Evolutionary conservation across 1,140 invertebrate genomes (phyloP).

Genomic region (Copidosoma floridanum): DNA sequence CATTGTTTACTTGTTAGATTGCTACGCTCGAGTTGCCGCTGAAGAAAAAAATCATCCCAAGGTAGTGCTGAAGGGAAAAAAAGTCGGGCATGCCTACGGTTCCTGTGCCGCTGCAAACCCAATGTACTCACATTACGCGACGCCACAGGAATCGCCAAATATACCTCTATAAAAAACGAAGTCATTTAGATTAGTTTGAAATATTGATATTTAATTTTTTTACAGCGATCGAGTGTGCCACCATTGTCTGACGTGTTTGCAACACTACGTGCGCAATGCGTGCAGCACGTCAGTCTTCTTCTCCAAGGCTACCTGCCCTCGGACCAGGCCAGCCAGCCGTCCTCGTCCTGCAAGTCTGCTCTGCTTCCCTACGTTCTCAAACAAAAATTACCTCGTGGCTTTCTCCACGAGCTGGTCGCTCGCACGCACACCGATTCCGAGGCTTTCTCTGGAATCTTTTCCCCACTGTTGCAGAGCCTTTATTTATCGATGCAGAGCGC

Average conservation of each 20-base stretch:
- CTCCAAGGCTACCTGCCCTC: slow-evolving; percentile 61
- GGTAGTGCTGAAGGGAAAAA: no score
- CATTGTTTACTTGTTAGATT: slow-evolving; percentile 65
- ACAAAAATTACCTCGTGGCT: slow-evolving; percentile 66
- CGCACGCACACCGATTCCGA: slow-evolving; percentile 59
- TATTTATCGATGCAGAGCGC: slow-evolving; percentile 67
- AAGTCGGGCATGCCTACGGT: no score
- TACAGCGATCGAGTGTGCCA: slow-evolving; percentile 60
- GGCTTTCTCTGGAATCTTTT: slow-evolving; percentile 67
- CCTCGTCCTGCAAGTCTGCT: slow-evolving; percentile 49
- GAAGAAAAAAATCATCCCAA: slow-evolving; percentile 75
- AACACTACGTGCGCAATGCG: slow-evolving; percentile 63
- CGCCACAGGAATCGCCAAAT: no score
- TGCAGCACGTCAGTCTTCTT: slow-evolving; percentile 63
- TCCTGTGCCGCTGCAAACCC: no score
- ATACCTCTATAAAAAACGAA: no score
- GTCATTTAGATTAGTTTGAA: no score
- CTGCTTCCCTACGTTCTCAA: slow-evolving; percentile 63
- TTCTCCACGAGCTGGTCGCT: slow-evolving; percentile 65
- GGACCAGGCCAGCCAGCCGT: slow-evolving; percentile 35
- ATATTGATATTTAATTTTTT: slow-evolving; percentile 7
- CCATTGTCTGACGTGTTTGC: slow-evolving; percentile 61
- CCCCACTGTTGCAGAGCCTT: slow-evolving; percentile 69
- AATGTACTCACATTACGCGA: no score
- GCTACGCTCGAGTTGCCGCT: slow-evolving; percentile 66